Evolutionary conservation across 2,113 vertebrate species (phyloP).

Genomic region (Brachyhypopomus gauderio): DNA sequence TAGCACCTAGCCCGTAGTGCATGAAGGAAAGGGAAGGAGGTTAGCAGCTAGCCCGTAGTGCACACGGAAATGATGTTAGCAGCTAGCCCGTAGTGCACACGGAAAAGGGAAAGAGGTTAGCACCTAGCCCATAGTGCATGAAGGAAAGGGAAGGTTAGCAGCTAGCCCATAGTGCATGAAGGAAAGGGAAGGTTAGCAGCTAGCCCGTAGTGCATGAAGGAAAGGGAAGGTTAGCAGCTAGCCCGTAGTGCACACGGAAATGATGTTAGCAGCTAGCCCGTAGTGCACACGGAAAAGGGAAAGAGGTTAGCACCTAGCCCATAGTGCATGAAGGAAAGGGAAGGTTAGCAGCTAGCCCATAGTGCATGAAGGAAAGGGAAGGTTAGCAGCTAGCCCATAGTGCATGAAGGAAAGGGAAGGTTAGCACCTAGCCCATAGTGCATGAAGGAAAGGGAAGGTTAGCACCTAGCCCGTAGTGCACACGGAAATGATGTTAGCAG

Average conservation of each 20-base stretch:
- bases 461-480: slow-evolving; percentile 58
- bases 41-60: slow-evolving; percentile 59
- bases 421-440: slow-evolving; percentile 54
- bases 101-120: no score
- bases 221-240: no score
- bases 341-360: slow-evolving; percentile 62
- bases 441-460: slow-evolving; percentile 28
- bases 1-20: slow-evolving; percentile 59
- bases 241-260: neutral
- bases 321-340: slow-evolving; percentile 15
- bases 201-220: no score
- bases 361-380: neutral
- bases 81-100: no score
- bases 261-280: slow-evolving; percentile 60
- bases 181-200: no score
- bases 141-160: no score
- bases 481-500: slow-evolving; percentile 54
- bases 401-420: slow-evolving; percentile 23
- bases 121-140: no score
- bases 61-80: neutral
- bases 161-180: no score
- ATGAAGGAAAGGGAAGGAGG: slow-evolving; percentile 16
- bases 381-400: slow-evolving; percentile 60
- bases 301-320: slow-evolving; percentile 60
- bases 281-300: neutral